These are phyloP conservation scores for Gastracanthus pulcherrimus DNA, from an alignment of 2,888 invertebrate genomes.

Conservation along the genomic window DNA sequence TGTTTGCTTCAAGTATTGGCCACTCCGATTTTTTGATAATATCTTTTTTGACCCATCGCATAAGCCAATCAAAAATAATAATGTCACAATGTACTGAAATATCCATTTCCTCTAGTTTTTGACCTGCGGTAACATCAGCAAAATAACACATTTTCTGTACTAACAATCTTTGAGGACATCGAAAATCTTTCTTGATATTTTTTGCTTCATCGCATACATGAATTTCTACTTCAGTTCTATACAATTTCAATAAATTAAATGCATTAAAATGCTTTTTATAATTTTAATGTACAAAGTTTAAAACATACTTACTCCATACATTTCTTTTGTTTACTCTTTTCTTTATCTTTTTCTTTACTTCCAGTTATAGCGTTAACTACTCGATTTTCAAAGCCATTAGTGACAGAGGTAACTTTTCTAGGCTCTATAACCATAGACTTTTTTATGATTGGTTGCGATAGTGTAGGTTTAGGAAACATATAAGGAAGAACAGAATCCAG, in stretches of 20 bases:
- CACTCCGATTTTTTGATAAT: slow-evolving; percentile 82
- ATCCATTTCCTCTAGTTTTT: slow-evolving; percentile 93
- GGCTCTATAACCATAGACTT: slow-evolving; percentile 77
- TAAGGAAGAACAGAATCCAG: slow-evolving; percentile 90
- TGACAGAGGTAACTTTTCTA: slow-evolving; percentile 43
- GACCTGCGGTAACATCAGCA: slow-evolving; percentile 91
- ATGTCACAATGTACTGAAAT: slow-evolving; percentile 98
- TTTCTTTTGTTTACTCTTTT: slow-evolving; percentile 69
- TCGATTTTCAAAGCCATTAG: slow-evolving; percentile 48
- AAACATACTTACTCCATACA: slow-evolving; percentile 66
- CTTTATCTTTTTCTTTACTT: slow-evolving; percentile 60
- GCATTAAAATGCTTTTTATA: not conserved
- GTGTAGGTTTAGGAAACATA: slow-evolving; percentile 82
- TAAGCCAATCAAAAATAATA: slow-evolving; percentile 96
- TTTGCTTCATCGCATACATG: slow-evolving; percentile 97
- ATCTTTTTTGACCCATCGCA: slow-evolving; percentile 95
- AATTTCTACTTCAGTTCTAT: slow-evolving; percentile 90
- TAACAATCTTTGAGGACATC: slow-evolving; percentile 91
- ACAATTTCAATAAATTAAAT: slow-evolving; percentile 29
- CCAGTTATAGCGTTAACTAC: slow-evolving; percentile 47
- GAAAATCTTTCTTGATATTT: slow-evolving; percentile 92
- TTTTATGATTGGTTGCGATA: slow-evolving; percentile 81
- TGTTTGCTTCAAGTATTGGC: slow-evolving; percentile 87
- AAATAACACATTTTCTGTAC: slow-evolving; percentile 97
- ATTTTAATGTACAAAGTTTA: not conserved